These are phyloP conservation scores for Holothuria scabra DNA, from an alignment of 53 echinoderm and acorn worm genomes.

Conservation along the genomic window DNA sequence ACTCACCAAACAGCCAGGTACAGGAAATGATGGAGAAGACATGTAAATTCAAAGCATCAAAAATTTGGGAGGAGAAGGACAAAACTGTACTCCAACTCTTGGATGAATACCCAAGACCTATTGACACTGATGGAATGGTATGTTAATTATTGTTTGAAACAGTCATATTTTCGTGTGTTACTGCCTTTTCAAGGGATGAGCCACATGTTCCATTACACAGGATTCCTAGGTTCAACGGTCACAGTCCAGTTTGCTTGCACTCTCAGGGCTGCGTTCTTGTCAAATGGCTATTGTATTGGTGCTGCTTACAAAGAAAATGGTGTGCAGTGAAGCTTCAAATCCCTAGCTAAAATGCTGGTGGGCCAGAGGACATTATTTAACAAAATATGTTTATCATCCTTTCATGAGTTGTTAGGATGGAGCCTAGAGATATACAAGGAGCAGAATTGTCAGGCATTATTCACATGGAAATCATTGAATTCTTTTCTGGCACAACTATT, in stretches of 20 bases:
- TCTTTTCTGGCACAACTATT: conserved; percentile 15
- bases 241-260: too few relatives aligned
- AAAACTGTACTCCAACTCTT: conserved; percentile 13
- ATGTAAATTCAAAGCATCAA: neutral
- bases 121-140: conserved; percentile 24
- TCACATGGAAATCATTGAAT: neutral
- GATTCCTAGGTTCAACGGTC: too few relatives aligned
- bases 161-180: neutral
- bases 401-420: conserved; percentile 13
- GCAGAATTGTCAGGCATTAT: neutral
- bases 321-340: too few relatives aligned
- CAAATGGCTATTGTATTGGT: too few relatives aligned
- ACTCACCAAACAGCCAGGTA: conserved; percentile 3
- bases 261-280: too few relatives aligned
- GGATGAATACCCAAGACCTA: conserved; percentile 8
- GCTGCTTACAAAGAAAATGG: too few relatives aligned
- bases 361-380: too few relatives aligned
- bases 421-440: neutral
- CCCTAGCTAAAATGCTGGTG: too few relatives aligned
- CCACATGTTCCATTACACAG: neutral
- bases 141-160: neutral
- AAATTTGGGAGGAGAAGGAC: conserved; percentile 10
- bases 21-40: conserved; percentile 7
- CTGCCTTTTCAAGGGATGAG: neutral
- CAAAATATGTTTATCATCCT: too few relatives aligned